These are phyloP conservation scores for Choristoneura fumiferana DNA, from an alignment of 1,140 invertebrate species.

Conservation along the genomic window DNA sequence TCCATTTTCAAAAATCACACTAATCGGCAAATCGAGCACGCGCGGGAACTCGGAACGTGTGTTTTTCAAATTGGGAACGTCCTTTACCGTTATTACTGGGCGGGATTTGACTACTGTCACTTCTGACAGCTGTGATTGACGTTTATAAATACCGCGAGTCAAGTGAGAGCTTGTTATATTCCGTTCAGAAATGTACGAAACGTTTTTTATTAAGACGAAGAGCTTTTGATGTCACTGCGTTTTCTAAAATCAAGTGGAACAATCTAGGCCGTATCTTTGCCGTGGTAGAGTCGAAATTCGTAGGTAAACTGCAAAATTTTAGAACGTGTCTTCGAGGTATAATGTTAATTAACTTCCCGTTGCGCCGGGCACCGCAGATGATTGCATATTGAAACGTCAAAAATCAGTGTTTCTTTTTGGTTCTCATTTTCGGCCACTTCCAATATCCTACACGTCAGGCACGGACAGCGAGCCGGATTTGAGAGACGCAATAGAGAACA, in stretches of 20 bases:
- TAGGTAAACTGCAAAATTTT: slow-evolving; percentile 30
- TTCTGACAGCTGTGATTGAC: slow-evolving; percentile 73
- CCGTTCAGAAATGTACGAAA: slow-evolving; percentile 53
- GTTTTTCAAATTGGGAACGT: slow-evolving; percentile 72
- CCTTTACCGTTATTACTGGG: slow-evolving; percentile 64
- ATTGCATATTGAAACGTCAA: slow-evolving; percentile 77
- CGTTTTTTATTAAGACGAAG: slow-evolving; percentile 59
- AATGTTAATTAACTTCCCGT: slow-evolving; percentile 64
- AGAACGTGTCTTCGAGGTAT: slow-evolving; percentile 34
- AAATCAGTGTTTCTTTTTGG: slow-evolving; percentile 71
- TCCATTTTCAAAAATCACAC: slow-evolving; percentile 75
- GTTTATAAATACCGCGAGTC: slow-evolving; percentile 65
- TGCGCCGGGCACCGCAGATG: slow-evolving; percentile 53
- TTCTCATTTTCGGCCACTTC: slow-evolving; percentile 70
- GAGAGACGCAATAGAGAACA: slow-evolving; percentile 63
- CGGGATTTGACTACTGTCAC: slow-evolving; percentile 73
- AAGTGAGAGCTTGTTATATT: slow-evolving; percentile 65
- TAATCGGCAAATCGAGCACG: slow-evolving; percentile 72
- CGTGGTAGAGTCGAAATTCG: slow-evolving; percentile 43
- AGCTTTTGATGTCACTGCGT: slow-evolving; percentile 56
- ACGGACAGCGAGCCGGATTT: slow-evolving; percentile 54
- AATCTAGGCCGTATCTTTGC: slow-evolving; percentile 32
- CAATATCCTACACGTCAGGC: slow-evolving; percentile 72
- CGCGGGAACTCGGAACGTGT: slow-evolving; percentile 64
- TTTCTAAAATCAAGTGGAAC: slow-evolving; percentile 18